phyloP scores from a whole-genome alignment of 2,797 vertebrate genomes.

The Lerista edwardsae region DNA sequence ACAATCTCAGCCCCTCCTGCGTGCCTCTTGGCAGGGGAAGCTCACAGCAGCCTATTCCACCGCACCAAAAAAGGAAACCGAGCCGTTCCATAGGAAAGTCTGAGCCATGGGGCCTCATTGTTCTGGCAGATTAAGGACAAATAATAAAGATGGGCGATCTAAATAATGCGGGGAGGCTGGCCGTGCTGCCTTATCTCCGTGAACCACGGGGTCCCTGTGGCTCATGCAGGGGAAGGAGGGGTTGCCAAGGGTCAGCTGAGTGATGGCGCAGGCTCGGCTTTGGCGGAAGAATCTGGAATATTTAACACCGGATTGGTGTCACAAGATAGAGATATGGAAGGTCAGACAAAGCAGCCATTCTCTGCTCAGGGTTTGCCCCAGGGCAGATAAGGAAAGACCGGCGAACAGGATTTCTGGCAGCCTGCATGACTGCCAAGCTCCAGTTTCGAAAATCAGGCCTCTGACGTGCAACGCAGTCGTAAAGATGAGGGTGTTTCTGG shows the following conservation, averaged over 20 bases:
- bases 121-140: slow-evolving; percentile 16
- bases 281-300: neutral
- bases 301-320: slow-evolving; percentile 3
- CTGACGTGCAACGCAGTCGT: neutral
- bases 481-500: neutral
- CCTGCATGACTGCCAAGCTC: rapidly evolving
- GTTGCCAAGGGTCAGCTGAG: neutral
- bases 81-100: slow-evolving; percentile 22
- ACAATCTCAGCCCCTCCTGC: neutral
- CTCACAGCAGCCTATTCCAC: slow-evolving; percentile 12
- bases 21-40: slow-evolving; percentile 22
- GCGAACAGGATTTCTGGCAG: too few species aligned
- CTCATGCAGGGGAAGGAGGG: neutral
- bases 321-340: slow-evolving; percentile 6
- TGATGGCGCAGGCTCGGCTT: neutral
- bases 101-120: neutral
- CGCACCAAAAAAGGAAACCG: slow-evolving; percentile 37
- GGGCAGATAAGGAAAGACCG: neutral
- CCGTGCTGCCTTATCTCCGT: neutral
- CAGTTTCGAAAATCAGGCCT: neutral
- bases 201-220: neutral
- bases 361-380: neutral
- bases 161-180: neutral
- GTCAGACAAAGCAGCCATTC: slow-evolving; percentile 23
- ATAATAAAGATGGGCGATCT: slow-evolving; percentile 19